A percentile compares a stretch with the other conserved stretches of the same genome.
phyloP scores from a whole-genome alignment of 2,888 invertebrate species.

The Podabrus alpinus region DNA sequence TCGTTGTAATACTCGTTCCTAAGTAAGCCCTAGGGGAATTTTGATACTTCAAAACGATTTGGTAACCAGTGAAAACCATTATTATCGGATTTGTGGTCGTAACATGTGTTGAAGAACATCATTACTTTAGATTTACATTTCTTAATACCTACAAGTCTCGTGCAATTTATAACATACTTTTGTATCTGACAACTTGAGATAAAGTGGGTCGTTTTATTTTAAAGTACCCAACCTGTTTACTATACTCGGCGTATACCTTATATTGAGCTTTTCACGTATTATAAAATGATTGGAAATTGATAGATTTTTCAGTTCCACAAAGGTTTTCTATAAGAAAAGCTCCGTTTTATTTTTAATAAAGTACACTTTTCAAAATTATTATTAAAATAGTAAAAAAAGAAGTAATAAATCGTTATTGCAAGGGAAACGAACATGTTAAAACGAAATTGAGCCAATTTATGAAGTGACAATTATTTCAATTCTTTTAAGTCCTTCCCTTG shows the following conservation, averaged over 20 bases:
- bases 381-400: not conserved
- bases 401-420: conserved; percentile 1
- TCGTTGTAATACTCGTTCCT: conserved; percentile 35
- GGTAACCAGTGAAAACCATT: conserved; percentile 44
- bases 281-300: not conserved
- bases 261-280: not conserved
- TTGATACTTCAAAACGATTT: conserved; percentile 51
- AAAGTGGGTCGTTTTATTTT: not conserved
- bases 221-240: not conserved
- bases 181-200: not conserved
- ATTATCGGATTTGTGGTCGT: conserved; percentile 51
- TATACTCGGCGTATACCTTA: not conserved
- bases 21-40: conserved; percentile 48
- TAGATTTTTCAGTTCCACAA: not conserved
- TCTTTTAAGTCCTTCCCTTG: conserved; percentile 44
- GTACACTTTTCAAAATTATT: not conserved
- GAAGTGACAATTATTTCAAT: conserved; percentile 53
- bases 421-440: conserved; percentile 46
- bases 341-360: not conserved
- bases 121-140: not conserved
- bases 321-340: not conserved
- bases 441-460: conserved; percentile 53
- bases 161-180: not conserved
- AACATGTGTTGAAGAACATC: conserved; percentile 52
- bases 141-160: not conserved